Conservation (phyloP, 2,888 invertebrate species). For the Drosophila suboccidentalis region DNA sequence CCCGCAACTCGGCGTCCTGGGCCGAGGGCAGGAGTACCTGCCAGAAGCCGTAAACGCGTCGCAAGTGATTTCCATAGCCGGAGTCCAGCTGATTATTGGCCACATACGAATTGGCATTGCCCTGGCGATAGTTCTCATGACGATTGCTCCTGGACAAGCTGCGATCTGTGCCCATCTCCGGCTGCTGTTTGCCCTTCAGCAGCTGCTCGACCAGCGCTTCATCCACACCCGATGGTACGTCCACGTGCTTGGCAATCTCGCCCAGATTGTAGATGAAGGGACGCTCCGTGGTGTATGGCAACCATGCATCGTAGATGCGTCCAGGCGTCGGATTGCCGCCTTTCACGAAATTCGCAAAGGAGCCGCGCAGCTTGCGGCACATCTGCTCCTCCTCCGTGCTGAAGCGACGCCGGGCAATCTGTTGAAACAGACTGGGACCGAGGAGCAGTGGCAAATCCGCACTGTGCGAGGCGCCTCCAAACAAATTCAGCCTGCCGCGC, state of each 20-base stretch:
- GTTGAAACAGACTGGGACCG: constrained; percentile 89
- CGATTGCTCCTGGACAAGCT: constrained; percentile 74
- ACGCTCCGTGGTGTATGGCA: constrained; percentile 86
- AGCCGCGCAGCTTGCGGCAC: constrained; percentile 86
- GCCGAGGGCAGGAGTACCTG: constrained; percentile 81
- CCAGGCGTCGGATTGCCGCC: constrained; percentile 88
- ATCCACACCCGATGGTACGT: constrained; percentile 47
- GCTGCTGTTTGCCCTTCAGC: constrained; percentile 55
- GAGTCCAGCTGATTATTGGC: constrained; percentile 74
- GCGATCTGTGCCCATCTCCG: constrained; percentile 39
- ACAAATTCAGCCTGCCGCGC: constrained; percentile 84
- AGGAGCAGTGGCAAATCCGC: constrained; percentile 89
- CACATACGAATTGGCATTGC: constrained; percentile 54
- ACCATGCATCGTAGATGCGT: constrained; percentile 87
- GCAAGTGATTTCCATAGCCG: constrained; percentile 81
- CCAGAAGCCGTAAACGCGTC: constrained; percentile 85
- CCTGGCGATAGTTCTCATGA: constrained; percentile 65
- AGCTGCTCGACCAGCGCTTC: constrained; percentile 82
- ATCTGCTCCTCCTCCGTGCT: constrained; percentile 88
- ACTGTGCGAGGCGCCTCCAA: constrained; percentile 88
- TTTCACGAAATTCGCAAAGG: constrained; percentile 87
- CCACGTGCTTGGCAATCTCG: constrained; percentile 52
- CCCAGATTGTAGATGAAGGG: constrained; percentile 84
- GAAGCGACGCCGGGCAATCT: constrained; percentile 89
- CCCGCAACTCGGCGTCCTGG: constrained; percentile 47